phyloP scores from a whole-genome alignment of 2,113 vertebrate species.

The human (Homo sapiens) region DNA sequence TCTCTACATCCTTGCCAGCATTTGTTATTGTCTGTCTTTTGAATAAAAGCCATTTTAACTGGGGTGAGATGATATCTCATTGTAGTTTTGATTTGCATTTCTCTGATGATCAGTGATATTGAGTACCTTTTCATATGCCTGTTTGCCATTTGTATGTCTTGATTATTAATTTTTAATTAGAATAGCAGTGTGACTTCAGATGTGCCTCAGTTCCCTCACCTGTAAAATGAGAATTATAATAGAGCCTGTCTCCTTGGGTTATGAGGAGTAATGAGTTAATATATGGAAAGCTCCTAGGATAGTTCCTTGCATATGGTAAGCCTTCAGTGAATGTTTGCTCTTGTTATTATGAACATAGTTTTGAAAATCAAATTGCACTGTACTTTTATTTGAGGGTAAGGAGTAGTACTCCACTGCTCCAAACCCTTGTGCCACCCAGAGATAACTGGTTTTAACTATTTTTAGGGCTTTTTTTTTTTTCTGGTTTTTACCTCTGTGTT shows the following conservation, averaged over 20 bases:
- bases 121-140: no score
- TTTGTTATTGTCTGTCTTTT: no score
- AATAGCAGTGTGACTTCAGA: not conserved
- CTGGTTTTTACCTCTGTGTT: not conserved
- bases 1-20: no score
- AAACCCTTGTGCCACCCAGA: not conserved
- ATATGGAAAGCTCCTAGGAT: not conserved
- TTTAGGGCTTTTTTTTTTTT: not conserved
- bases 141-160: no score
- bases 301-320: not conserved
- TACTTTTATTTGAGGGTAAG: not conserved
- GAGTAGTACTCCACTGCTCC: not conserved
- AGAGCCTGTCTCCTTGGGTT: not conserved
- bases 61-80: no score
- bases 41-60: no score
- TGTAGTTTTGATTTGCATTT: no score
- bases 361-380: not conserved
- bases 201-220: not conserved
- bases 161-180: not conserved
- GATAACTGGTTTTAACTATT: not conserved
- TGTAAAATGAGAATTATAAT: not conserved
- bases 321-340: not conserved
- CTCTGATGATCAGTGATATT: no score
- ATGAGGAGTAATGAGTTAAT: not conserved
- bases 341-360: not conserved